Evolutionary conservation across 2,797 vertebrate genomes (phyloP), one percentile per base, ranked within the genome.

Genomic region (Gallinago nigripennis): DNA sequence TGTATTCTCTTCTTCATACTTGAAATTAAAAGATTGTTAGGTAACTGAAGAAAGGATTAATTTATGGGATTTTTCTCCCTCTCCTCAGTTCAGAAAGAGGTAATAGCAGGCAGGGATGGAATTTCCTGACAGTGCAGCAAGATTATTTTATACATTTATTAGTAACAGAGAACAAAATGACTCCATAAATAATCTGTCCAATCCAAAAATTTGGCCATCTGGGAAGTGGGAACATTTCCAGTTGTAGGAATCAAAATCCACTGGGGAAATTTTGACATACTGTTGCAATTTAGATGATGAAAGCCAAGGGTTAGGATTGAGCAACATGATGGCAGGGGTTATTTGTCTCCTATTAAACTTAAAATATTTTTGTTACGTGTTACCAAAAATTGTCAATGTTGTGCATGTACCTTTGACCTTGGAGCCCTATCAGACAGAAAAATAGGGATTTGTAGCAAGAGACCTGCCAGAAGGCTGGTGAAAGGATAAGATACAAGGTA

Each of bases 281-380:
- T 75, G 1, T 75, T 81, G 19, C 8, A 45, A 35, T 0, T n/a
- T 30, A 9, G 35, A 27, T 0, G 0, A 11, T 58, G 63, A 86
- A 86, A 89, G 11, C 3, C 31, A 41, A 86, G 27, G 25, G 17
- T 82, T 86, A 76, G 27, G 23, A n/a, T 8, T 73, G 24, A 76
- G 27, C 15, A 79, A 31, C 3, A 9, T 3, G 17, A 63, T 45
- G 37, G 28, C 30, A 60, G 31, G 4, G 25, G 6, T 51, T 73
- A 58, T 60, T 76, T 75, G 3, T 73, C 43, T 75, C 17, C 31
- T 71, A 33, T 64, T 58, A 41, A 73, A 72, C 33, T 72, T 48
- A 63, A 9, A 43, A 45, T 72, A 20, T 31, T 82, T 87, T 82
- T 71, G 14, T 48, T 43, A 57, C 0, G 0, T 3, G 3, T 65